A percentile compares a stretch with the other conserved stretches of the same genome.
Evolutionary conservation across 2,113 vertebrate species (phyloP).

Genomic region (Poeciliopsis retropinna): DNA sequence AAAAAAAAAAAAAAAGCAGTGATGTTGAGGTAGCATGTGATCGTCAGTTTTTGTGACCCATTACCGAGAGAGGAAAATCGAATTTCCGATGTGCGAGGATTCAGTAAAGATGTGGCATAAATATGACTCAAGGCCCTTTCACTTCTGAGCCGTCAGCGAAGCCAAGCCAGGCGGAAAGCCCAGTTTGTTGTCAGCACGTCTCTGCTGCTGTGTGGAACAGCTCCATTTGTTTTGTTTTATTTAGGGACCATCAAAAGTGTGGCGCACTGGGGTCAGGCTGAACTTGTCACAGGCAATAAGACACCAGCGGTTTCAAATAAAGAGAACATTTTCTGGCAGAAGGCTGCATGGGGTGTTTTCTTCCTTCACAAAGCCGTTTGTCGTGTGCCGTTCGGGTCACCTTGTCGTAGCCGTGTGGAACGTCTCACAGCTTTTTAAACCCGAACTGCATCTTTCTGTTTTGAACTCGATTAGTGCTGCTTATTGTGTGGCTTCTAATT

Average conservation of each 20-base stretch:
- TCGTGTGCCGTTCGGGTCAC: slow-evolving; percentile 60
- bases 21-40: not conserved
- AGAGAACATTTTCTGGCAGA: slow-evolving; percentile 57
- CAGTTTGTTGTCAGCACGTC: not conserved
- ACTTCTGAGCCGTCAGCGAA: not conserved
- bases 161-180: slow-evolving; percentile 13
- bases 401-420: slow-evolving; percentile 52
- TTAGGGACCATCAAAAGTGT: slow-evolving; percentile 25
- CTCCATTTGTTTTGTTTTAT: slow-evolving; percentile 18
- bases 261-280: slow-evolving; percentile 30
- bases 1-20: not conserved
- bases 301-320: slow-evolving; percentile 29
- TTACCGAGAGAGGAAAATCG: not conserved
- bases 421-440: slow-evolving; percentile 18
- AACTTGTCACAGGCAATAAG: slow-evolving; percentile 42
- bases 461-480: not conserved
- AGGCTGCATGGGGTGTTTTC: slow-evolving; percentile 51
- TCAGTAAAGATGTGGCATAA: not conserved
- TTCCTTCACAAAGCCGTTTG: slow-evolving; percentile 42
- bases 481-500: not conserved
- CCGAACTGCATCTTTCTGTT: not conserved
- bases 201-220: slow-evolving; percentile 17
- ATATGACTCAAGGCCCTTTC: not conserved
- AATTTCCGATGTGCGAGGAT: not conserved
- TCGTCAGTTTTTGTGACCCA: not conserved